Percentiles rank a stretch among this genome's conserved stretches.
These are phyloP conservation scores for Corythornis cristatus DNA, from an alignment of 2,113 vertebrate genomes.

Conservation along the genomic window DNA sequence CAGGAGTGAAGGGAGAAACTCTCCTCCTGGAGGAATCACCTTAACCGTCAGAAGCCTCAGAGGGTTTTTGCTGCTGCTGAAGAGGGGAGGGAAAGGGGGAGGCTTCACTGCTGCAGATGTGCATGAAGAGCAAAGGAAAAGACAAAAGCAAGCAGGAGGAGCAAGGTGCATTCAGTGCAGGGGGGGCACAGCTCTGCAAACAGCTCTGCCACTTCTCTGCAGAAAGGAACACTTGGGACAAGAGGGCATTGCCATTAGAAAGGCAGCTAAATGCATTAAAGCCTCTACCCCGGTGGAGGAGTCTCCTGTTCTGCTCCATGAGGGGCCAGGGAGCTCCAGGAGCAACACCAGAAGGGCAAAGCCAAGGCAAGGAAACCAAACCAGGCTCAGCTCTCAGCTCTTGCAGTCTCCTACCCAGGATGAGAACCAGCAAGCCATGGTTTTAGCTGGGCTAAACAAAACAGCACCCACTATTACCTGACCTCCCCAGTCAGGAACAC, in stretches of 20 bases:
- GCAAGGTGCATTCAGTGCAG: background rate
- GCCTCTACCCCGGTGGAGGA: background rate
- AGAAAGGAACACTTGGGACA: background rate
- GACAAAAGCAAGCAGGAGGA: background rate
- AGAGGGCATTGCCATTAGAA: background rate
- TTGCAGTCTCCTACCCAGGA: background rate
- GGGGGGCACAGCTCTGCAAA: background rate
- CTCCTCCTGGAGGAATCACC: background rate
- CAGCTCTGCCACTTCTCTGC: background rate
- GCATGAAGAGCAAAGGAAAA: background rate
- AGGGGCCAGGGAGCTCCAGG: background rate
- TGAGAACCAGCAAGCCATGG: background rate
- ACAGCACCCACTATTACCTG: background rate
- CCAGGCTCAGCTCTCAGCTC: background rate
- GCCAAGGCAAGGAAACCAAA: background rate
- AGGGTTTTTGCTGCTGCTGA: background rate
- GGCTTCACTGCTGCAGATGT: background rate
- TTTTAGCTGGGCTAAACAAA: background rate
- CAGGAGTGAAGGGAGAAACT: background rate
- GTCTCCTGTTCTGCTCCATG: background rate
- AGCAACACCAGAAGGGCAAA: background rate
- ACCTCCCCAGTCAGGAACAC: background rate
- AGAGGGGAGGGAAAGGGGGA: background rate
- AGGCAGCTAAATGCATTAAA: background rate
- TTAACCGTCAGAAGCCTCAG: background rate